phyloP scores from a whole-genome alignment of 2,113 vertebrate genomes.

The Pteropus alecto region DNA sequence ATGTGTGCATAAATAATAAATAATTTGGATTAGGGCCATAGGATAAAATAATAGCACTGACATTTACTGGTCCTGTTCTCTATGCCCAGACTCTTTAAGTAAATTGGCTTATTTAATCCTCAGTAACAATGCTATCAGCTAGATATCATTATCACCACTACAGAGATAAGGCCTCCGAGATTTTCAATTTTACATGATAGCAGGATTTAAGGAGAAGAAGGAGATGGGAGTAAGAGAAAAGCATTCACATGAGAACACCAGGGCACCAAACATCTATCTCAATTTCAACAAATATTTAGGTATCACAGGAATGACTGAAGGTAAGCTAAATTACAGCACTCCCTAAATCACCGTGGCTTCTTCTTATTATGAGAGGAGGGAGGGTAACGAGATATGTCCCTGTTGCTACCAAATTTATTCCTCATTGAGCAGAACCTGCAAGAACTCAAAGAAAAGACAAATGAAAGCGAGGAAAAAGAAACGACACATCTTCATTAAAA shows the following conservation, averaged over 20 bases:
- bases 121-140: neutral
- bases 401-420: neutral
- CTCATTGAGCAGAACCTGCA: neutral
- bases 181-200: neutral
- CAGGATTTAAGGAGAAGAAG: neutral
- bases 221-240: neutral
- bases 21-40: neutral
- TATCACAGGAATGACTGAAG: neutral
- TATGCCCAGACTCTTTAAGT: neutral
- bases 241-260: neutral
- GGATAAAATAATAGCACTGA: neutral
- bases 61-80: neutral
- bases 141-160: neutral
- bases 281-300: neutral
- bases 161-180: neutral
- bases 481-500: neutral
- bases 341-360: neutral
- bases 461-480: neutral
- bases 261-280: neutral
- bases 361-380: neutral
- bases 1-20: neutral
- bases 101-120: neutral
- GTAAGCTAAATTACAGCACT: neutral
- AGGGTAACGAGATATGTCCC: neutral
- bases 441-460: neutral